phyloP scores from a whole-genome alignment of 2,113 vertebrate species.

The Epinephelus cyanopodus region DNA sequence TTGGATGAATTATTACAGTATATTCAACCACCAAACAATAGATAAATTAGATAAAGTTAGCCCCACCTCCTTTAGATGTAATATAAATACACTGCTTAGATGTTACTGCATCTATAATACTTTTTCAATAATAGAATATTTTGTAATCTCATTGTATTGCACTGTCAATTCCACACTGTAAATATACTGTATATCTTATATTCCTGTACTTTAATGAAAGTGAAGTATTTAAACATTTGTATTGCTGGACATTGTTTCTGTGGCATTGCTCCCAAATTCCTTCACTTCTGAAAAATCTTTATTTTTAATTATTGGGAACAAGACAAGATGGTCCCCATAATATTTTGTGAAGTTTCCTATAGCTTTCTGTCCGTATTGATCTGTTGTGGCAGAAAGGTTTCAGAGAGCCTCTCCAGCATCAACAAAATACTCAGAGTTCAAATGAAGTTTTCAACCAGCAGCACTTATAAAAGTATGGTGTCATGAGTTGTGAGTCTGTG shows the following conservation, averaged over 20 bases:
- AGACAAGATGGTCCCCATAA: not conserved
- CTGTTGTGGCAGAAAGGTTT: not conserved
- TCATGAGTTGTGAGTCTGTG: not conserved
- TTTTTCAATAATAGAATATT: no score
- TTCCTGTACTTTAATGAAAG: not conserved
- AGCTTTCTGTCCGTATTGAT: constrained; percentile 1
- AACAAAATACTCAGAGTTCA: not conserved
- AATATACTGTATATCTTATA: no score
- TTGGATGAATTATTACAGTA: no score
- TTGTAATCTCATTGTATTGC: no score
- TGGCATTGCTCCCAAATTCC: not conserved
- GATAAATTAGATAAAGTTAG: no score
- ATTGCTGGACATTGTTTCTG: not conserved
- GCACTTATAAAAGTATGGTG: not conserved
- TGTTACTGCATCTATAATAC: not conserved
- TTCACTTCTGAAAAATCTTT: not conserved
- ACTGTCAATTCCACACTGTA: no score
- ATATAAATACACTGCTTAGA: no score
- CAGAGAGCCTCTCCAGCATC: not conserved
- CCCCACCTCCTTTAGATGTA: not conserved
- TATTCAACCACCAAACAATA: no score
- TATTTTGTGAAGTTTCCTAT: not conserved
- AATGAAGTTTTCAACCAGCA: not conserved
- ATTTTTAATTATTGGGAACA: not conserved
- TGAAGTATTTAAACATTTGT: not conserved